A percentile compares a stretch with the other conserved stretches of the same genome.
phyloP scores from a whole-genome alignment of 2,888 invertebrate genomes.

The Apodemia zela region DNA sequence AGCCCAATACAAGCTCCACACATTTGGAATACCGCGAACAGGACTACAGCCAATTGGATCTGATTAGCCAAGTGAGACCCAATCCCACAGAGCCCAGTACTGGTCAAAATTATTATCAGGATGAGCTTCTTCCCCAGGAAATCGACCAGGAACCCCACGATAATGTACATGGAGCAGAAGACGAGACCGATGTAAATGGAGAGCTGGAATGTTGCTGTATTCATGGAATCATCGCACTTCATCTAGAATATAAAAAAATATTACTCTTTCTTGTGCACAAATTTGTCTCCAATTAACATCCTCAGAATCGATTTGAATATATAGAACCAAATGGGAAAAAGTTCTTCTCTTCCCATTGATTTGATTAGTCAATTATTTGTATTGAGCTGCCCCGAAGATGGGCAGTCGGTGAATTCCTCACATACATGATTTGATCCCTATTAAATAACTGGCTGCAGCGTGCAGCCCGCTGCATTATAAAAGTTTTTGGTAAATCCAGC shows the following conservation, averaged over 20 bases:
- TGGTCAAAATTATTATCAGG: slow-evolving; percentile 65
- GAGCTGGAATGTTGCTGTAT: slow-evolving; percentile 82
- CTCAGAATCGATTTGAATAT: no score
- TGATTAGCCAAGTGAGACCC: slow-evolving; percentile 81
- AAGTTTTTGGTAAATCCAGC: no score
- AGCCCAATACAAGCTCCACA: slow-evolving; percentile 79
- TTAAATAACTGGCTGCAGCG: no score
- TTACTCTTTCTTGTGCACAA: no score
- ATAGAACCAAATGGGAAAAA: no score
- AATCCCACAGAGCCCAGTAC: slow-evolving; percentile 79
- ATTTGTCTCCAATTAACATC: no score
- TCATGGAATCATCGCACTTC: slow-evolving; percentile 76
- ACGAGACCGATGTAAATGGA: slow-evolving; percentile 84
- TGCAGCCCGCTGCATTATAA: no score
- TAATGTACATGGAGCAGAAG: slow-evolving; percentile 82
- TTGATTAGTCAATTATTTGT: no score
- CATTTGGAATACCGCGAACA: slow-evolving; percentile 78
- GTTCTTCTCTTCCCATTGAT: no score
- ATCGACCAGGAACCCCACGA: slow-evolving; percentile 82
- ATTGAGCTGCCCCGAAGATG: no score
- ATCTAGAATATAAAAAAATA: slow-evolving; percentile 33
- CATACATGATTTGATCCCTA: no score
- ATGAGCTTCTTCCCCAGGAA: slow-evolving; percentile 76
- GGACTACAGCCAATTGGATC: slow-evolving; percentile 79
- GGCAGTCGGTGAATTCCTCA: no score